These are phyloP conservation scores for Melanitta fusca DNA, from an alignment of 2,797 vertebrate genomes.

Conservation along the genomic window DNA sequence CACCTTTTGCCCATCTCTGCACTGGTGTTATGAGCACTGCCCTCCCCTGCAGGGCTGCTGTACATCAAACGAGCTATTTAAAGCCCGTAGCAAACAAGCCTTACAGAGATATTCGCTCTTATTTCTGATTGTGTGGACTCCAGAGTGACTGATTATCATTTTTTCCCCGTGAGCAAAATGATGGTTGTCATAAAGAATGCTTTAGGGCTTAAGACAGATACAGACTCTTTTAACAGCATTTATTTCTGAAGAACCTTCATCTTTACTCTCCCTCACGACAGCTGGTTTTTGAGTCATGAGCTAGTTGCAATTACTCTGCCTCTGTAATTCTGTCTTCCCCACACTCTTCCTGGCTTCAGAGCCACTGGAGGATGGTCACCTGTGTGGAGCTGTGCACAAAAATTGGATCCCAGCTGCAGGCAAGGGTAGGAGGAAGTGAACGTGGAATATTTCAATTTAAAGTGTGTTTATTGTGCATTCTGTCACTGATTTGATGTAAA, in stretches of 20 bases:
- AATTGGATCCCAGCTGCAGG: constrained; percentile 67
- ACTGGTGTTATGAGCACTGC: not conserved
- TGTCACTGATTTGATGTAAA: constrained; percentile 67
- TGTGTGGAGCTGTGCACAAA: constrained; percentile 51
- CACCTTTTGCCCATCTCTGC: not conserved
- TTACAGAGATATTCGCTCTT: constrained; percentile 11
- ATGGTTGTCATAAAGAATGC: constrained; percentile 37
- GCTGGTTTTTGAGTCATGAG: constrained; percentile 66
- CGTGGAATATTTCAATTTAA: constrained; percentile 65
- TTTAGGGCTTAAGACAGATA: constrained; percentile 42
- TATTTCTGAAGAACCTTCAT: constrained; percentile 55
- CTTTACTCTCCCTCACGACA: constrained; percentile 37
- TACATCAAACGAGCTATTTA: not conserved
- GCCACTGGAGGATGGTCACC: constrained; percentile 54
- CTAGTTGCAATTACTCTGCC: constrained; percentile 62
- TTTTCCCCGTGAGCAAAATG: constrained; percentile 60
- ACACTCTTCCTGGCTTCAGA: constrained; percentile 60
- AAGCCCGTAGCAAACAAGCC: not conserved
- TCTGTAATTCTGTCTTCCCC: constrained; percentile 64
- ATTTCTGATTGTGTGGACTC: constrained; percentile 37
- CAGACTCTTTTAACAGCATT: constrained; percentile 52
- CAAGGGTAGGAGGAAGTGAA: constrained; percentile 67
- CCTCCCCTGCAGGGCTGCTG: not conserved
- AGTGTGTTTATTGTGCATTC: constrained; percentile 70
- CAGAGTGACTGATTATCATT: not conserved